These are phyloP conservation scores for Laodelphax striatellus DNA, from an alignment of 1,140 invertebrate genomes.

Conservation along the genomic window DNA sequence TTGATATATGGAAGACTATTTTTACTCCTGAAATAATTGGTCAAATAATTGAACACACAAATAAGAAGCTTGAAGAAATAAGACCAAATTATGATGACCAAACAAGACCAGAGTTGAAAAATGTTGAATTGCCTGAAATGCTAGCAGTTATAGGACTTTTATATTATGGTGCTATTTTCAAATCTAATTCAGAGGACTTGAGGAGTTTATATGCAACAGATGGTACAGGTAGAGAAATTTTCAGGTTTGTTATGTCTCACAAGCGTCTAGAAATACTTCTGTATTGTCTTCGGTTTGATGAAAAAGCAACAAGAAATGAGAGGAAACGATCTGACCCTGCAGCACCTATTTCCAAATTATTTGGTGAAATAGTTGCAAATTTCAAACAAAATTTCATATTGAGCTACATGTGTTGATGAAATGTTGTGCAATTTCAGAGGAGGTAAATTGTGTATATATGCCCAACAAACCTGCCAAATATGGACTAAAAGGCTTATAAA, in stretches of 20 bases:
- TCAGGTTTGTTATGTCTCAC: slow-evolving; percentile 22
- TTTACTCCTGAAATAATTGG: slow-evolving; percentile 4
- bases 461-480: slow-evolving; percentile 30
- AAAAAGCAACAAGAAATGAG: slow-evolving; percentile 14
- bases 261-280: slow-evolving; percentile 22
- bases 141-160: slow-evolving; percentile 24
- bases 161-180: slow-evolving; percentile 21
- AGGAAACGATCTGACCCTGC: slow-evolving; percentile 26
- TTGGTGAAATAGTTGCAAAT: slow-evolving; percentile 24
- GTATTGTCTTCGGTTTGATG: slow-evolving; percentile 22
- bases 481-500: slow-evolving; percentile 31
- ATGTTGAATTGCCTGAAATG: slow-evolving; percentile 18
- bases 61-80: slow-evolving; percentile 5
- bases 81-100: slow-evolving; percentile 6
- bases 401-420: slow-evolving; percentile 29
- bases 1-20: slow-evolving; percentile 1
- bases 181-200: slow-evolving; percentile 22
- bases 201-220: slow-evolving; percentile 22
- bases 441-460: slow-evolving; percentile 30
- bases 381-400: slow-evolving; percentile 20
- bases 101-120: slow-evolving; percentile 1
- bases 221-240: slow-evolving; percentile 24
- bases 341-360: slow-evolving; percentile 26
- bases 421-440: slow-evolving; percentile 28
- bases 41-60: slow-evolving; percentile 4